Conservation (phyloP, 2,888 invertebrate species). For the Caenorhabditis zanzibari region DNA sequence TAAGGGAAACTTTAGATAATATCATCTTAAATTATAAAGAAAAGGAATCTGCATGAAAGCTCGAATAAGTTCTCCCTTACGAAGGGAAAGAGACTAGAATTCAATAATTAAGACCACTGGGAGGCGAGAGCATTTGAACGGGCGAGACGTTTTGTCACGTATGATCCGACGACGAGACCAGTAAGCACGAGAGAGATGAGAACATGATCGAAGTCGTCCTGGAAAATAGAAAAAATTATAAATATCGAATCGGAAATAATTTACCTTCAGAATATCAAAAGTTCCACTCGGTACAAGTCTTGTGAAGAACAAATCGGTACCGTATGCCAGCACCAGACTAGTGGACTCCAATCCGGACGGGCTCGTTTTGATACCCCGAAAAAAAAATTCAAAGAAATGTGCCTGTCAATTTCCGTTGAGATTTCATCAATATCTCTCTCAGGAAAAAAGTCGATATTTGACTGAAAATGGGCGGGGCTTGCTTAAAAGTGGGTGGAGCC, state of each 20-base stretch:
- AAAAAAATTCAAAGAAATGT: no score
- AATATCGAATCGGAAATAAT: no score
- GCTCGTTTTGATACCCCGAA: conserved; percentile 89
- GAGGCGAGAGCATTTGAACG: conserved; percentile 93
- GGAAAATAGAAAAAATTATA: no score
- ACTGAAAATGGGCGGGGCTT: no score
- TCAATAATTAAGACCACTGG: conserved; percentile 88
- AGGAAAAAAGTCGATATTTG: no score
- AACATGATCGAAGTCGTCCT: conserved; percentile 96
- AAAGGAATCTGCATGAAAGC: background rate
- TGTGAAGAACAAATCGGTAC: conserved; percentile 97
- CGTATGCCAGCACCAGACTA: conserved; percentile 93
- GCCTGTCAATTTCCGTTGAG: no score
- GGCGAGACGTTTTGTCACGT: conserved; percentile 93
- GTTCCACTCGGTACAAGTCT: conserved; percentile 97
- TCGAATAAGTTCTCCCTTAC: background rate
- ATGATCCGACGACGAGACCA: conserved; percentile 91
- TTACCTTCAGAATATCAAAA: conserved; percentile 93
- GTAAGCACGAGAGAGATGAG: conserved; percentile 93
- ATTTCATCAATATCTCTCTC: no score
- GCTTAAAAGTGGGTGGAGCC: no score
- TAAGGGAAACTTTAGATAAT: background rate
- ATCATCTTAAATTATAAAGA: background rate
- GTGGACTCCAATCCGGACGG: conserved; percentile 96
- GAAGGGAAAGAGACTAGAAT: conserved; percentile 2